phyloP scores from a whole-genome alignment of 1,140 invertebrate species.

The Copidosoma floridanum region DNA sequence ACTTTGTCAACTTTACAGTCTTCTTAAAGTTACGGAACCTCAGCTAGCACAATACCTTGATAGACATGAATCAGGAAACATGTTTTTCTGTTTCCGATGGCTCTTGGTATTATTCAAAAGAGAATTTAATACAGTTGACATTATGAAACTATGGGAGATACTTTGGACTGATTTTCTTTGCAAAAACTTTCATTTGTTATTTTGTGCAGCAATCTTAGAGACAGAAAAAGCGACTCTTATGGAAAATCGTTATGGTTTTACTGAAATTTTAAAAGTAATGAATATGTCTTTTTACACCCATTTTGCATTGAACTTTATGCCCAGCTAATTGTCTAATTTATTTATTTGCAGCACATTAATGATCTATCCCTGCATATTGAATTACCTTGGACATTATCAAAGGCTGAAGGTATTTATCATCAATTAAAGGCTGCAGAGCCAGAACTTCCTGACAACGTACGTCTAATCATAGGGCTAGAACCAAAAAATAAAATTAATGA shows the following conservation, averaged over 20 bases:
- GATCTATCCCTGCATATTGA: slow-evolving; percentile 84
- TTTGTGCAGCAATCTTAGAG: slow-evolving; percentile 89
- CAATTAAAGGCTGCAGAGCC: slow-evolving; percentile 70
- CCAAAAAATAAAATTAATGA: slow-evolving; percentile 40
- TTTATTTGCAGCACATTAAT: slow-evolving; percentile 81
- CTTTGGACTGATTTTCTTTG: slow-evolving; percentile 90
- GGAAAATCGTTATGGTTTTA: slow-evolving; percentile 88
- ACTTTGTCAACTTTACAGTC: slow-evolving; percentile 77
- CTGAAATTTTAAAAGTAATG: slow-evolving; percentile 90
- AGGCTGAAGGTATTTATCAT: slow-evolving; percentile 86
- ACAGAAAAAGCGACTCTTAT: slow-evolving; percentile 83
- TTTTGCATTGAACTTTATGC: slow-evolving; percentile 1
- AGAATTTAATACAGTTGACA: slow-evolving; percentile 73
- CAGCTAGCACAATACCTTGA: slow-evolving; percentile 83
- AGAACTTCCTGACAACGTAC: slow-evolving; percentile 67
- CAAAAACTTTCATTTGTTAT: slow-evolving; percentile 88
- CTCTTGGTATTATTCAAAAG: slow-evolving; percentile 81
- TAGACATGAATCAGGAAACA: slow-evolving; percentile 90
- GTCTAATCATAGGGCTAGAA: slow-evolving; percentile 67
- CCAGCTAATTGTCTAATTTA: slow-evolving; percentile 14
- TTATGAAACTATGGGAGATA: slow-evolving; percentile 79
- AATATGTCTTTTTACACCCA: slow-evolving; percentile 8
- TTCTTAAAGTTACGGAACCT: slow-evolving; percentile 81
- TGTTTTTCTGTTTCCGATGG: slow-evolving; percentile 99
- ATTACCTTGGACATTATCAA: slow-evolving; percentile 73